phyloP scores from a whole-genome alignment of 2,797 vertebrate genomes.

The Pangasius krempfi region DNA sequence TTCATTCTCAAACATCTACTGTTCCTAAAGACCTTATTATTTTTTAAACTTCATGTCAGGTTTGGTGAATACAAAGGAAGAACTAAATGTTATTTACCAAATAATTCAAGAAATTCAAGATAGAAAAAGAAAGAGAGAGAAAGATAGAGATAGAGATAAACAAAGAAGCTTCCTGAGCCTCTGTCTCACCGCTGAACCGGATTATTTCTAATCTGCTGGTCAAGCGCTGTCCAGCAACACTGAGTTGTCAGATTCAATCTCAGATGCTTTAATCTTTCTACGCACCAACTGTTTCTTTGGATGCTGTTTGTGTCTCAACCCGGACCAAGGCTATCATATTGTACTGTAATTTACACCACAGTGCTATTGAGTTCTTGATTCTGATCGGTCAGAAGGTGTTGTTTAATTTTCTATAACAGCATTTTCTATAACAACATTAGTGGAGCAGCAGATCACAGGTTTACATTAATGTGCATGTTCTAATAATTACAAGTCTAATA shows the following conservation, averaged over 20 bases:
- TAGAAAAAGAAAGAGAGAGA: conserved; percentile 27
- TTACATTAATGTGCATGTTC: neutral
- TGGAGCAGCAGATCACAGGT: neutral
- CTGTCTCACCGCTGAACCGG: conserved; percentile 62
- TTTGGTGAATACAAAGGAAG: neutral
- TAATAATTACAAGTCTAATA: neutral
- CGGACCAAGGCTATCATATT: neutral
- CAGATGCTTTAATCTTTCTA: conserved; percentile 66
- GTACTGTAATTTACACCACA: neutral
- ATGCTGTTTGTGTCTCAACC: conserved; percentile 19
- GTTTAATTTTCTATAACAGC: neutral
- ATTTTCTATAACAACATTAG: neutral
- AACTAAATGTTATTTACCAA: neutral
- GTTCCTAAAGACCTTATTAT: neutral
- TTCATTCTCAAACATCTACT: neutral
- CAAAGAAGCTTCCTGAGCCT: conserved; percentile 32
- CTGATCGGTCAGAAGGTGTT: neutral
- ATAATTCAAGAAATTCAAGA: conserved; percentile 1
- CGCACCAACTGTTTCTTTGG: conserved; percentile 58
- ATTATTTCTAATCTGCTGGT: conserved; percentile 76
- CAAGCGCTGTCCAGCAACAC: conserved; percentile 55
- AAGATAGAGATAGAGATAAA: neutral
- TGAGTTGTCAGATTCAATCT: conserved; percentile 64
- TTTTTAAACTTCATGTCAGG: neutral
- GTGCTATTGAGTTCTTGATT: neutral